phyloP scores from a whole-genome alignment of 1,140 invertebrate genomes.

The Hylaeus anthracinus region DNA sequence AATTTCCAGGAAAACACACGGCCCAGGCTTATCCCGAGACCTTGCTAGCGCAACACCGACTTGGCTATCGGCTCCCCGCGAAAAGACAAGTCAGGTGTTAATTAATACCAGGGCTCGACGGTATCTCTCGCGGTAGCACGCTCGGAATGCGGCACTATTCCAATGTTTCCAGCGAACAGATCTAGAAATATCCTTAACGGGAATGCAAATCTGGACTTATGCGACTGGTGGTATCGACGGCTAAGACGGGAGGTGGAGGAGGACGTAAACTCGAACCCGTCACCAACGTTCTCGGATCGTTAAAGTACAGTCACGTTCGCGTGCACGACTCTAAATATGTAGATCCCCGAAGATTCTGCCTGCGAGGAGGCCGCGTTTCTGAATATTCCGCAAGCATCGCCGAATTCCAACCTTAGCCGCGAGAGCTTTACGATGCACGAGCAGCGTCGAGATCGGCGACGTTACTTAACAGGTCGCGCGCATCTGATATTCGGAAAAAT shows the following conservation, averaged over 20 bases:
- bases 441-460: neutral
- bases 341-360: conserved; percentile 41
- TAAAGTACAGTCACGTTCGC: conserved; percentile 48
- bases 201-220: conserved; percentile 64
- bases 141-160: conserved; percentile 59
- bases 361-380: conserved; percentile 6
- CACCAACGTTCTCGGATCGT: conserved; percentile 49
- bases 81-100: conserved; percentile 46
- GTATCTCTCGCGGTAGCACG: conserved; percentile 26
- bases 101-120: conserved; percentile 31
- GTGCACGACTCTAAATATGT: conserved; percentile 50
- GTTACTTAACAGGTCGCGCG: conserved; percentile 34
- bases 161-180: conserved; percentile 48
- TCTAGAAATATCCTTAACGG: conserved; percentile 64
- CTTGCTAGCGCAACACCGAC: neutral
- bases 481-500: conserved; percentile 40
- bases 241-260: neutral
- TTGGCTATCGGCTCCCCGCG: neutral
- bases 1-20: neutral
- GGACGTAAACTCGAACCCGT: conserved; percentile 35
- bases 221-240: conserved; percentile 35
- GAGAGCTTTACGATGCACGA: conserved; percentile 42
- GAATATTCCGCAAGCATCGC: conserved; percentile 46
- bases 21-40: neutral
- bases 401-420: conserved; percentile 30